Evolutionary conservation across 2,797 vertebrate species (phyloP).

Genomic region (Intellagama lesueurii): DNA sequence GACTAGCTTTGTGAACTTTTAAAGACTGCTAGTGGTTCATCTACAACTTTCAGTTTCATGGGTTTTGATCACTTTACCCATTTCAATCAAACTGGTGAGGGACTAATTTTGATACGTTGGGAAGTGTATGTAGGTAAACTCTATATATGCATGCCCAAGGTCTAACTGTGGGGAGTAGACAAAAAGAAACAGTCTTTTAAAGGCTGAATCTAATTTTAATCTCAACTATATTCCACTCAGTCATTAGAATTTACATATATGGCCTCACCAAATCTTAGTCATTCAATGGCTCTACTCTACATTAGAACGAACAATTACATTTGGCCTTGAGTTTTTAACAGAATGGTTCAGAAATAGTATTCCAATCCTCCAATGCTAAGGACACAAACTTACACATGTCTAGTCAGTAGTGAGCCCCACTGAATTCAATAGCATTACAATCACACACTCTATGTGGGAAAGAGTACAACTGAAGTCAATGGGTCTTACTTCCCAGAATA

Average conservation of each 20-base stretch:
- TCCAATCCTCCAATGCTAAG: neutral
- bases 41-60: conserved; percentile 32
- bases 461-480: neutral
- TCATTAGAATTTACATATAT: too few relatives aligned
- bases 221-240: too few relatives aligned
- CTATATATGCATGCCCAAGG: neutral
- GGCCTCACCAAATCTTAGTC: too few relatives aligned
- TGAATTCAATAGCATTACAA: neutral
- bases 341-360: neutral
- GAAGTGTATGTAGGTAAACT: neutral
- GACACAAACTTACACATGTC: neutral
- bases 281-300: too few relatives aligned
- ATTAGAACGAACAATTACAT: too few relatives aligned
- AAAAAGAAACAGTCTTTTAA: neutral
- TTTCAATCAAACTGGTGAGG: neutral
- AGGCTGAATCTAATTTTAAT: neutral
- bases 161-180: neutral
- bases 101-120: conserved; percentile 5
- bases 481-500: neutral
- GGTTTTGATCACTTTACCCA: neutral
- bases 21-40: neutral
- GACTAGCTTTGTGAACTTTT: neutral
- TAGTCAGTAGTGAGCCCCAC: neutral
- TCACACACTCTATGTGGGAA: too few relatives aligned
- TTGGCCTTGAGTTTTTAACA: neutral